phyloP scores from a whole-genome alignment of 1,140 invertebrate species.

The Fopius arisanus region DNA sequence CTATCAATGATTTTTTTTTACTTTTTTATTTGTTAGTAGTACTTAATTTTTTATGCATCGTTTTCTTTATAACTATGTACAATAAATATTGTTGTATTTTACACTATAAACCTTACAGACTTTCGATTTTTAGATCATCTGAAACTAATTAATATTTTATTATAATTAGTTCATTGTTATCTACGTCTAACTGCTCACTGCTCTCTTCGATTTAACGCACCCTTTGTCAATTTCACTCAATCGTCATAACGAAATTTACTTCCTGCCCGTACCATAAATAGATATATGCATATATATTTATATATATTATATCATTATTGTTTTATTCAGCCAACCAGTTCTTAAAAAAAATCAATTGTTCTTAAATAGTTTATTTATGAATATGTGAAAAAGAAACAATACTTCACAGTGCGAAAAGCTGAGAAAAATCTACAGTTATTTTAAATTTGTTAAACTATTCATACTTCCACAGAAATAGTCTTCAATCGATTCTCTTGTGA shows the following conservation, averaged over 20 bases:
- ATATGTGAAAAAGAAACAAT: not conserved
- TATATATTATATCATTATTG: constrained; percentile 2
- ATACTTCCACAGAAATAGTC: not conserved
- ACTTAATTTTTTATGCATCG: constrained; percentile 25
- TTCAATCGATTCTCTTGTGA: not conserved
- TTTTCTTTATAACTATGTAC: constrained; percentile 65
- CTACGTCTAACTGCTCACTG: not conserved
- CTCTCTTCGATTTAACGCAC: not conserved
- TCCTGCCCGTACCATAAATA: not conserved
- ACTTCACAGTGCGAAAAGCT: not conserved
- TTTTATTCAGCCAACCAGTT: not conserved
- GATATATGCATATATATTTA: not conserved
- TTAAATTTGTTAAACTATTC: not conserved
- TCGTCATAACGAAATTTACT: not conserved
- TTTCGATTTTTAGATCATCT: constrained; percentile 49
- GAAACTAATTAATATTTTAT: constrained; percentile 8
- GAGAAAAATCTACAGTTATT: not conserved
- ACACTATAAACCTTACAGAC: constrained; percentile 59
- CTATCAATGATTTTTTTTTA: constrained; percentile 13
- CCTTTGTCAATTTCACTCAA: not conserved
- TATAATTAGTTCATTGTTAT: not conserved
- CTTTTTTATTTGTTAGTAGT: constrained; percentile 63
- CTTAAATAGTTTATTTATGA: no score
- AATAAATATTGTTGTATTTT: constrained; percentile 66
- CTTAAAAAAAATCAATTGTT: not conserved